phyloP scores from a whole-genome alignment of 1,140 invertebrate species.

The Bombus sylvicola region DNA sequence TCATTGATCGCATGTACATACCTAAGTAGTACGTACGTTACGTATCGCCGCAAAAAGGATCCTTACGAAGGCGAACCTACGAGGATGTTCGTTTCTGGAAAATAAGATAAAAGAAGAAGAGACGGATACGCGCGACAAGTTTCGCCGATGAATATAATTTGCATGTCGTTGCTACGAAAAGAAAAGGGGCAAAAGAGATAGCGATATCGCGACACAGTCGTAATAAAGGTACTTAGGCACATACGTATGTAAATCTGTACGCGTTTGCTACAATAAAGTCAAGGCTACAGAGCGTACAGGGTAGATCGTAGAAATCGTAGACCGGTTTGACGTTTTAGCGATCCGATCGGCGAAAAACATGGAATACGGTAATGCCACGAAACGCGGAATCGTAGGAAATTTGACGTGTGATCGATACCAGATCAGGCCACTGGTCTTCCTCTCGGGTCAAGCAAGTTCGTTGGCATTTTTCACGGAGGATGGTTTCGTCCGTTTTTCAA shows the following conservation, averaged over 20 bases:
- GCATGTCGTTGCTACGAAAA: no score
- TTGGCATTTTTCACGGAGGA: constrained; percentile 73
- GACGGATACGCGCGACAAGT: no score
- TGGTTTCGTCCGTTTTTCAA: not conserved
- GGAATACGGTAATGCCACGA: not conserved
- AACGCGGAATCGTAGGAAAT: not conserved
- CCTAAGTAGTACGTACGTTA: no score
- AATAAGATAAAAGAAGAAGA: no score
- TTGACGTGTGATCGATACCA: not conserved
- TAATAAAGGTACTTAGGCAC: no score
- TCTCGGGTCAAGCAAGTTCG: constrained; percentile 79
- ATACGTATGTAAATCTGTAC: no score
- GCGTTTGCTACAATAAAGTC: not conserved
- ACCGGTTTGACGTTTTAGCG: not conserved
- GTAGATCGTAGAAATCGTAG: not conserved
- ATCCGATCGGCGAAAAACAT: not conserved
- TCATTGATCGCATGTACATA: not conserved
- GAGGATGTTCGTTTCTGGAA: no score
- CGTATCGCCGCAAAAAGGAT: no score
- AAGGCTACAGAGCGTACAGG: not conserved
- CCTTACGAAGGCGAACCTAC: no score
- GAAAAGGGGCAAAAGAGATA: no score
- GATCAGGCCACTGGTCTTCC: not conserved
- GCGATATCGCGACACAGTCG: no score
- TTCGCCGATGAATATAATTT: no score